A percentile compares a stretch with the other conserved stretches of the same genome.
These are phyloP conservation scores for Syrphus vitripennis DNA, from an alignment of 2,888 invertebrate species.

Conservation along the genomic window DNA sequence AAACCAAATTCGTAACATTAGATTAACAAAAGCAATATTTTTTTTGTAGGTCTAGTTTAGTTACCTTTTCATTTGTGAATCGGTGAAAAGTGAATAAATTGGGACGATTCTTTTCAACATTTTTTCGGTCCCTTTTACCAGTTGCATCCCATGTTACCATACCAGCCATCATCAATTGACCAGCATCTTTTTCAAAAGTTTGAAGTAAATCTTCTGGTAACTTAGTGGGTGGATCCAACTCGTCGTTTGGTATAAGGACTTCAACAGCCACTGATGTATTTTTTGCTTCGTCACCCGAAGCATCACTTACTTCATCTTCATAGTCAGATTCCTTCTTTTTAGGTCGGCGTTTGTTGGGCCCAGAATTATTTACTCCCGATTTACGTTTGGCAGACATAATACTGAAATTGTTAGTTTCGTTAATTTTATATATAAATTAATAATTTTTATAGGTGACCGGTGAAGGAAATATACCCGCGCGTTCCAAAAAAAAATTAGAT, in stretches of 20 bases:
- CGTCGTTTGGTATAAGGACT: constrained; percentile 81
- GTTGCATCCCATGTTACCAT: constrained; percentile 95
- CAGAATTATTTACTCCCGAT: constrained; percentile 78
- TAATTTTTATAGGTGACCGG: too few relatives aligned
- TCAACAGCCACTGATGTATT: constrained; percentile 76
- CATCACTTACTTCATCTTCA: constrained; percentile 80
- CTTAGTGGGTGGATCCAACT: constrained; percentile 84
- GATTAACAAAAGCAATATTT: too few relatives aligned
- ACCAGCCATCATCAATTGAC: constrained; percentile 90
- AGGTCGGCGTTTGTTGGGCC: constrained; percentile 79
- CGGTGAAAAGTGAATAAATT: constrained; percentile 92
- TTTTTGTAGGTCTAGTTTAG: too few relatives aligned
- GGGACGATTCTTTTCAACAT: constrained; percentile 84
- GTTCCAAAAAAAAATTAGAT: neutral
- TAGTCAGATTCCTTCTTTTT: constrained; percentile 81
- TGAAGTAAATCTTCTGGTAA: constrained; percentile 86
- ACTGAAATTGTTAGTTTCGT: neutral
- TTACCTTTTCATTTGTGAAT: constrained; percentile 85
- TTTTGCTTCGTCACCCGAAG: constrained; percentile 75
- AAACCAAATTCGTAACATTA: too few relatives aligned
- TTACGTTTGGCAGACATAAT: constrained; percentile 81
- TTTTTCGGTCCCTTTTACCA: constrained; percentile 90
- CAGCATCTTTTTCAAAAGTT: constrained; percentile 86
- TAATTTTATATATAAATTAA: neutral
- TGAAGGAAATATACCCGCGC: neutral